Conservation (phyloP, 2,797 vertebrate species). For the Cossypha caffra region DNA sequence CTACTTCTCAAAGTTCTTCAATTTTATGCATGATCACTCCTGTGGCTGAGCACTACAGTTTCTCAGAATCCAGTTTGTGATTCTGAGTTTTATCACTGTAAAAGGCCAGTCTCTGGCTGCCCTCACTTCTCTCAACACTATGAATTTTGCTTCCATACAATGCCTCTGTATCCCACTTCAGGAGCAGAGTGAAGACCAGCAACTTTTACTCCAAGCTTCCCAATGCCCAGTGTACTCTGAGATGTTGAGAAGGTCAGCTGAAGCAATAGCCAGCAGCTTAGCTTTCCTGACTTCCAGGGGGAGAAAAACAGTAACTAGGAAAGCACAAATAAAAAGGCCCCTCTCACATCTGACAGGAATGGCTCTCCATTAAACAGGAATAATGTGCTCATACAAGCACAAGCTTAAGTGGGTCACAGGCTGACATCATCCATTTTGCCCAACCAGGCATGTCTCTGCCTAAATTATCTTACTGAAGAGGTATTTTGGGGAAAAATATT, state of each 20-base stretch:
- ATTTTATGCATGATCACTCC: background rate
- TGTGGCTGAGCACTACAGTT: background rate
- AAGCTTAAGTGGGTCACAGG: background rate
- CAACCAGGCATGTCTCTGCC: background rate
- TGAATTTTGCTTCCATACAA: background rate
- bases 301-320: background rate
- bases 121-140: background rate
- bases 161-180: background rate
- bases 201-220: background rate
- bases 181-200: background rate
- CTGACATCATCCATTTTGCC: background rate
- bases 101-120: background rate
- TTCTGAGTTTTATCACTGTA: background rate
- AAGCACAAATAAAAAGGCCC: background rate
- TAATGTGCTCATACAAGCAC: background rate
- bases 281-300: background rate
- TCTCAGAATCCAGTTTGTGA: background rate
- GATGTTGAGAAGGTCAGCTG: background rate
- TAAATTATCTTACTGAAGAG: background rate
- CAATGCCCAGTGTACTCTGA: background rate
- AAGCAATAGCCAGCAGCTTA: background rate
- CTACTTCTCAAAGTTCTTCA: background rate
- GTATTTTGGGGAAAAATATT: background rate
- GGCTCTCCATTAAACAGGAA: background rate
- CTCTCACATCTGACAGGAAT: background rate